A percentile compares a stretch with the other conserved stretches of the same genome.
Conservation (phyloP, 1,140 invertebrate genomes). For the Odontomachus brunneus region DNA sequence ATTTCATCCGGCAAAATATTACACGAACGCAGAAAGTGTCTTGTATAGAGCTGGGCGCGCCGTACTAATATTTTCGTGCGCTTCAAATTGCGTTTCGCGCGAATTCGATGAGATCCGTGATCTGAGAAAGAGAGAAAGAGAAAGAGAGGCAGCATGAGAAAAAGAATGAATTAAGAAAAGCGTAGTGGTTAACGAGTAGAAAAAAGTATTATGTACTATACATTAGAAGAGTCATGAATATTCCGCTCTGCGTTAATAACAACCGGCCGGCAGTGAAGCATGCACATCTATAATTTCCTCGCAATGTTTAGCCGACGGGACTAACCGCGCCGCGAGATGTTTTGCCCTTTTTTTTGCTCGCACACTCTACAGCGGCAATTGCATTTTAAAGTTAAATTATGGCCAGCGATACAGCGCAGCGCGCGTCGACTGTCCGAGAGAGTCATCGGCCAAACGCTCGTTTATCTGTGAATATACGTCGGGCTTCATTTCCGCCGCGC, state of each 20-base stretch:
- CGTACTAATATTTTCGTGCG: neutral
- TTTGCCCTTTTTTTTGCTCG: neutral
- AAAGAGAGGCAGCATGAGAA: no score
- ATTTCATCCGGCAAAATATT: no score
- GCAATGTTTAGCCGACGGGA: neutral
- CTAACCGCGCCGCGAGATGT: neutral
- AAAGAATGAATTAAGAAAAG: slow-evolving; percentile 7
- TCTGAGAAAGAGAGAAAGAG: neutral
- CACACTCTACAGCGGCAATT: slow-evolving; percentile 2
- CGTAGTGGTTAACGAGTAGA: slow-evolving; percentile 4
- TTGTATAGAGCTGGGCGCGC: no score
- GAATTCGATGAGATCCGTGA: neutral
- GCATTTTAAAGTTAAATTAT: slow-evolving; percentile 49
- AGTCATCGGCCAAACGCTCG: no score
- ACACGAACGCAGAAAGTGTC: no score
- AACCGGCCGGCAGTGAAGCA: neutral
- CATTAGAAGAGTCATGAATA: slow-evolving; percentile 31
- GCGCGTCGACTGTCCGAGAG: no score
- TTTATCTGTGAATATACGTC: no score
- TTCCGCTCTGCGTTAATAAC: slow-evolving; percentile 15
- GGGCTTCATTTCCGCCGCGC: no score
- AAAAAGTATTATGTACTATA: neutral
- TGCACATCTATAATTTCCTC: slow-evolving; percentile 10
- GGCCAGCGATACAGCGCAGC: neutral
- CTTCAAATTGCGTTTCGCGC: neutral